phyloP scores from a whole-genome alignment of 2,113 vertebrate genomes.

The Halichoerus grypus region DNA sequence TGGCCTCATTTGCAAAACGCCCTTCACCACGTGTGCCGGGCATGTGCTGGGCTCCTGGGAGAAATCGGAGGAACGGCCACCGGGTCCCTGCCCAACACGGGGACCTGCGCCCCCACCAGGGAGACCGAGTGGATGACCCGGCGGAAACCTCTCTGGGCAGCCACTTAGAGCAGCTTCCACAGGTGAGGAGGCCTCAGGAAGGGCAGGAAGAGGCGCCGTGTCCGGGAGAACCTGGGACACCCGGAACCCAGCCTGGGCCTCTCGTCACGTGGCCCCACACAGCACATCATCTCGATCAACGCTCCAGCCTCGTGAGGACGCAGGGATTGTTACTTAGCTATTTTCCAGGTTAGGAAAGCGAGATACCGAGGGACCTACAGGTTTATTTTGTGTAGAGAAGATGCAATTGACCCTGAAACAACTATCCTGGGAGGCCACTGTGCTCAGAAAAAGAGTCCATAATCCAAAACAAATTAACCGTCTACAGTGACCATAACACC shows the following conservation, averaged over 20 bases:
- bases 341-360: neutral
- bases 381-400: no score
- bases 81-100: neutral
- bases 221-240: neutral
- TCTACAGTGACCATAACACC: no score
- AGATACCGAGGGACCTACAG: neutral
- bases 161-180: neutral
- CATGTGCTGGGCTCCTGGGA: neutral
- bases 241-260: neutral
- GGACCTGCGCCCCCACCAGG: neutral
- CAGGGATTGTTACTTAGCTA: neutral
- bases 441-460: no score
- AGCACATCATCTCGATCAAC: accelerated
- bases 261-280: accelerated
- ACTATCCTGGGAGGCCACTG: no score
- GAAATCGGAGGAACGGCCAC: neutral
- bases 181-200: neutral
- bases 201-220: accelerated
- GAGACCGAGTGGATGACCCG: neutral
- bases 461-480: neutral
- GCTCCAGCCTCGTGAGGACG: neutral
- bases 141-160: neutral
- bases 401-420: neutral
- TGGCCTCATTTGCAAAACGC: neutral
- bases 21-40: neutral